Evolutionary conservation across 2,888 invertebrate genomes (phyloP), one percentile per base, ranked within the genome.

Genomic region (Emesis furor): DNA sequence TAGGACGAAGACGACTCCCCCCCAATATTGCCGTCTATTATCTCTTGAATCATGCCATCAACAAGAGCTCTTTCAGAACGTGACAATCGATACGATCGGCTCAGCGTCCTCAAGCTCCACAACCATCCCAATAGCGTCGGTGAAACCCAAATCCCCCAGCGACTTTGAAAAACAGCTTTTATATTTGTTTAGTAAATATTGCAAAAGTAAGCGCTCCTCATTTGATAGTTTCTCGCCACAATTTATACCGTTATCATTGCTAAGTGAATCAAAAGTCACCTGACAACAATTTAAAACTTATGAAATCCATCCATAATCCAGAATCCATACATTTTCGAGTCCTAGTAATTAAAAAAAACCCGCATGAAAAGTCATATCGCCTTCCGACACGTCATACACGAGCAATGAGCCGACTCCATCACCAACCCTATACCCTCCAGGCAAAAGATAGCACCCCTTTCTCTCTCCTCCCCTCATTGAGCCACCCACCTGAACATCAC

Each of bases 1-100:
- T 86, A 90, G 5, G 85, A 78, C 0, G 88, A 90, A 4, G 71
- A 46, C 0, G 86, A 87, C 55, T 88, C 83, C 8, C 82, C 73
- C 32, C 81, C 68, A 24, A 84, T 86, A 14, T 78, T 81, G 30
- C 51, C n/a, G 12, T 87, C 84, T 1, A 81, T 1, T 85, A 88
- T 85, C 24, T 89, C 89, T 14, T 86, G 51, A 51, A 51, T n/a
- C 51, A 51, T 51, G 51, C 14, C n/a, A 51, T 51, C 14, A 8
- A 51, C 51, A 6, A 51, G 51, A n/a, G n/a, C 3, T 14, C 51
- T 51, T n/a, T 51, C n/a, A n/a, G 51, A 51, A 51, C 14, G 51
- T 14, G 51, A 51, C 51, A 51, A 51, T 2, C 51, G 51, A n/a
- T 51, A 51, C 1, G 14, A 51, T n/a, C 3, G 51, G n/a, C 14